Conservation (phyloP, 2,113 vertebrate genomes). For the Thymallus thymallus region DNA sequence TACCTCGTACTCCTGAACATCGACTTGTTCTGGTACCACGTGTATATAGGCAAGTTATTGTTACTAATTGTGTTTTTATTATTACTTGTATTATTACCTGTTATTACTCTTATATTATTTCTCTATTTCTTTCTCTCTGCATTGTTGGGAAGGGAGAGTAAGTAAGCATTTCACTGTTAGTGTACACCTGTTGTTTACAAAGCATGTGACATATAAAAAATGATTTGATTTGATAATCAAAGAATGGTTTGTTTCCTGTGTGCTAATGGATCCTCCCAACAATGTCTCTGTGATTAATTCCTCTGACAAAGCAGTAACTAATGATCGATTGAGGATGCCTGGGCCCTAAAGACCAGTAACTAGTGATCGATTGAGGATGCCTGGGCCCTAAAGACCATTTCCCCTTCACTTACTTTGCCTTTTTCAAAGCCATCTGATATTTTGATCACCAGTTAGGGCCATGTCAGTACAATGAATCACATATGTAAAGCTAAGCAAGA, state of each 20-base stretch:
- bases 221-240: background rate
- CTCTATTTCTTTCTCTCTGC: too few species aligned
- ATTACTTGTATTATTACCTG: too few species aligned
- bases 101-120: too few species aligned
- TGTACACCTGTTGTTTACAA: too few species aligned
- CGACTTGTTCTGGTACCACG: too few species aligned
- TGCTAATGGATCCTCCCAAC: constrained; percentile 4
- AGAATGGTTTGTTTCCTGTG: constrained; percentile 18
- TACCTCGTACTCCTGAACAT: too few species aligned
- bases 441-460: constrained; percentile 71
- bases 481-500: constrained; percentile 48
- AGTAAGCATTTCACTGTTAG: too few species aligned
- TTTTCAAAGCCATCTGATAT: constrained; percentile 73
- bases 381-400: constrained; percentile 73
- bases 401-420: constrained; percentile 76
- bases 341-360: constrained; percentile 72
- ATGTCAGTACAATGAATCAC: constrained; percentile 71
- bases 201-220: too few species aligned
- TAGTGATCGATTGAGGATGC: constrained; percentile 76
- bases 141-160: too few species aligned
- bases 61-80: too few species aligned
- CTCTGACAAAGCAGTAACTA: constrained; percentile 71
- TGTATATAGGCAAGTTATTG: too few species aligned
- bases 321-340: constrained; percentile 75
- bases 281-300: constrained; percentile 72